phyloP scores from a whole-genome alignment of 2,797 vertebrate species.

The Alauda arvensis region DNA sequence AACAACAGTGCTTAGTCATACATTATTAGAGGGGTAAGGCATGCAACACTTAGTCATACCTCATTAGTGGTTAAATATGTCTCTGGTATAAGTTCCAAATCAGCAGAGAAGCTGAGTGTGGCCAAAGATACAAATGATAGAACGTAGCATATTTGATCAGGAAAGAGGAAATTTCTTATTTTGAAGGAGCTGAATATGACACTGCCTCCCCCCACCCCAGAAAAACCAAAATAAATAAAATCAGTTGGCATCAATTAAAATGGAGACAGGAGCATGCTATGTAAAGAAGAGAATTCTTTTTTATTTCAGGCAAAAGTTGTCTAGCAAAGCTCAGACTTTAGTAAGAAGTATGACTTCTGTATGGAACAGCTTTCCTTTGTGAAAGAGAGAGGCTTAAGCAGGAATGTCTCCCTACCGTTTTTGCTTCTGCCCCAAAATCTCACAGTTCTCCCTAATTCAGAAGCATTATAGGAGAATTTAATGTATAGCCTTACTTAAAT shows the following conservation, averaged over 20 bases:
- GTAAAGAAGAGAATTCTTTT: not conserved
- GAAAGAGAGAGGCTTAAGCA: not conserved
- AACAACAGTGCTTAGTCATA: not conserved
- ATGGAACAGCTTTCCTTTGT: not conserved
- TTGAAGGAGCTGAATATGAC: not conserved
- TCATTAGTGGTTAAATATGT: not conserved
- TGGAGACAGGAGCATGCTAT: rapidly evolving
- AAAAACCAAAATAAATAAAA: not conserved
- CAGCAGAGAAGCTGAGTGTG: not conserved
- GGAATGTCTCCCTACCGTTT: not conserved
- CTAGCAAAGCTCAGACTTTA: not conserved
- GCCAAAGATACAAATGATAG: not conserved
- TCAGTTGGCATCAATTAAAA: not conserved
- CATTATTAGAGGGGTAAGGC: not conserved
- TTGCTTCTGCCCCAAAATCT: not conserved
- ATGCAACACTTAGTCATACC: not conserved
- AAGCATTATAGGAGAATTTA: not conserved
- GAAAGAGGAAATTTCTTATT: not conserved
- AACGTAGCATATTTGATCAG: not conserved
- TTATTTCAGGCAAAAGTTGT: not conserved
- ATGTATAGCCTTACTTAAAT: not conserved
- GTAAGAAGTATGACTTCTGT: rapidly evolving
- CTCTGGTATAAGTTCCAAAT: not conserved
- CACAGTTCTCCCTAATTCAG: not conserved
- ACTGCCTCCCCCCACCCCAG: too few relatives aligned